Conservation (phyloP, 1,140 invertebrate species). For the Pygmarrhopalites habei region DNA sequence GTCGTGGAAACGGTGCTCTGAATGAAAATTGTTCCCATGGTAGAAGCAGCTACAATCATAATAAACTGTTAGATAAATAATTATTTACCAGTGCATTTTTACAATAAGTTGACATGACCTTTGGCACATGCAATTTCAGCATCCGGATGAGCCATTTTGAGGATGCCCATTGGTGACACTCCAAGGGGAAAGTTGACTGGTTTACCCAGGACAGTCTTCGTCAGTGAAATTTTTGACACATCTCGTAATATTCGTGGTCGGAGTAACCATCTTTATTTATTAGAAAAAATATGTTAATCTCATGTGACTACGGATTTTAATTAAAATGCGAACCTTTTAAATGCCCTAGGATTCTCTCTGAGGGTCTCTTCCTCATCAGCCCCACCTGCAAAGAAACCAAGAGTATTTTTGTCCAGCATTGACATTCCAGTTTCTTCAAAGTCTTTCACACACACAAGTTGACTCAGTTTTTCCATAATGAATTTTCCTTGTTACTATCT, state of each 20-base stretch:
- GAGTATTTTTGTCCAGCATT: slow-evolving; percentile 57
- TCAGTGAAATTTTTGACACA: slow-evolving; percentile 58
- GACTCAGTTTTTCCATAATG: slow-evolving; percentile 41
- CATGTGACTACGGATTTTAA: too few relatives aligned
- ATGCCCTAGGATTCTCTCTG: slow-evolving; percentile 40
- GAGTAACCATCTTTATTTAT: slow-evolving; percentile 58
- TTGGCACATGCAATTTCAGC: slow-evolving; percentile 77
- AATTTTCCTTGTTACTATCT: too few relatives aligned
- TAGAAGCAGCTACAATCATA: slow-evolving; percentile 59
- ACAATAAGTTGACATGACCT: slow-evolving; percentile 50
- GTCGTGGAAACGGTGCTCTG: slow-evolving; percentile 79
- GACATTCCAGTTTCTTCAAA: slow-evolving; percentile 64
- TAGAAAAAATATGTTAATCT: background rate
- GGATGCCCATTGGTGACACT: slow-evolving; percentile 86
- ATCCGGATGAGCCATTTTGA: slow-evolving; percentile 80
- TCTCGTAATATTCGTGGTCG: slow-evolving; percentile 70
- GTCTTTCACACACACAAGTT: slow-evolving; percentile 71
- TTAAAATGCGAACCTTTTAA: slow-evolving; percentile 42
- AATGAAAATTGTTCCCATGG: slow-evolving; percentile 66
- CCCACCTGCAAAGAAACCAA: slow-evolving; percentile 82
- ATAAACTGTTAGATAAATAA: slow-evolving; percentile 38
- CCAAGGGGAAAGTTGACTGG: slow-evolving; percentile 74
- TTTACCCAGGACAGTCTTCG: slow-evolving; percentile 59
- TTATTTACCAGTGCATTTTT: background rate
- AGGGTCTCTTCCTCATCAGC: slow-evolving; percentile 74